Evolutionary conservation across 2,888 invertebrate species (phyloP), one percentile per base, ranked within the genome.

Genomic region (Ectropis crepuscularia): DNA sequence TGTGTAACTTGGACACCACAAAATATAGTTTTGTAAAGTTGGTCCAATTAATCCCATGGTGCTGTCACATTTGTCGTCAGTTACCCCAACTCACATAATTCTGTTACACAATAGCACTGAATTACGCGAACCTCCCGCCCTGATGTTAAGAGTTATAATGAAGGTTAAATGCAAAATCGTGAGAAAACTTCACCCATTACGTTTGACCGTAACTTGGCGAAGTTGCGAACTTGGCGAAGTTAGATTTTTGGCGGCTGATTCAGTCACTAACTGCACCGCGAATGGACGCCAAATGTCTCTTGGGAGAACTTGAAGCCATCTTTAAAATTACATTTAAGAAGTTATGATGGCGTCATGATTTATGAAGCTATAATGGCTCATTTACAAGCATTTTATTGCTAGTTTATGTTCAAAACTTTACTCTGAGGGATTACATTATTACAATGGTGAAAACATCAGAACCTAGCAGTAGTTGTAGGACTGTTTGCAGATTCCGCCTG

Each of bases 151-250:
- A 54, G 16, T 54, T 51, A 47, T 57, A 58, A 63, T 63, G 63
- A 63, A 63, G 53, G 38, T 58, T 63, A 53, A 63, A 63, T 58
- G 63, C 57, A 48, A 53, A 63, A 58, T 58, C 63, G 53, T 63
- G 63, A 47, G 37, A 6, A 49, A 63, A 63, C 57, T 63, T 63
- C 46, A 28, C 39, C 58, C 53, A 46, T 61, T 61, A 53, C 43
- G 37, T 62, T 53, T 57, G 57, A 62, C 62, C 57, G 48, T 61
- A 49, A 61, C 36, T 62, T 48, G 38, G n/a, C 8, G 9, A 46
- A 57, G 46, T 51, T 62, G n/a, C 16, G 16, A 49, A 61, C 36
- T 62, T 48, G 38, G n/a, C 8, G 9, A 46, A 57, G 46, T 28
- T 1, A 38, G 47, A 39, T 55, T 55, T 55, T 55, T 55, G 55